Evolutionary conservation across 2,113 vertebrate genomes (phyloP), one percentile per base, ranked within the genome.

Genomic region (Probosciger aterrimus): DNA sequence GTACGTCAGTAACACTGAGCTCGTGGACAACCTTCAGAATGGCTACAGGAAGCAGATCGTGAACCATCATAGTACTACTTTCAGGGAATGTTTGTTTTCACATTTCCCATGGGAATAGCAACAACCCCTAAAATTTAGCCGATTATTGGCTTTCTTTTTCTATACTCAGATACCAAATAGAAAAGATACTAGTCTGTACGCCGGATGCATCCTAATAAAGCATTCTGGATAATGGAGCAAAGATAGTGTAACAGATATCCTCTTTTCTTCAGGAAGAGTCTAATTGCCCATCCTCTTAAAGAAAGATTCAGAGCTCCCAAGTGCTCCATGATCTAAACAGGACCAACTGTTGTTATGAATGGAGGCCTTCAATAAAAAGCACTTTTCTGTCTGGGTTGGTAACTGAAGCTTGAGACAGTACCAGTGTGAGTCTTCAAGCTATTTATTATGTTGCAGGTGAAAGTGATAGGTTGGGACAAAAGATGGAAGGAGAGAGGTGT

Each of bases 361-460:
- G 12, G 44, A 88, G 19, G 8, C 10, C 50, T 77, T 74, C n/a
- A 82, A 74, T 53, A 37, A 68, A 52, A 86, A 60, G 2, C 52
- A 14, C 6, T 76, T 53, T 76, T 46, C 82, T 83, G 24, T 37
- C 25, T 84, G 64, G 78, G 8, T 68, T 73, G 11, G 27, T 53
- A n/a, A 15, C n/a, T 47, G 65, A 82, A 52, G 23, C 28, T 81
- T 64, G 31, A 87, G 60, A 50, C 2, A 49, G 16, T n/a, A 68
- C 16, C 46, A 44, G 3, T 0, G 0, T 43, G 65, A 79, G 62
- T 33, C 63, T 87, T 71, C 24, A 82, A 55, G 71, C 1, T 65
- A 17, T 74, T 94, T 37, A 49, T 57, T 86, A 41, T 18, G 4
- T 25, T 69, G 33, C 18, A 46, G 52, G 62, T 78, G 35, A 46